Conservation (phyloP, 2,797 vertebrate genomes). For the Phataginus tetradactyla region DNA sequence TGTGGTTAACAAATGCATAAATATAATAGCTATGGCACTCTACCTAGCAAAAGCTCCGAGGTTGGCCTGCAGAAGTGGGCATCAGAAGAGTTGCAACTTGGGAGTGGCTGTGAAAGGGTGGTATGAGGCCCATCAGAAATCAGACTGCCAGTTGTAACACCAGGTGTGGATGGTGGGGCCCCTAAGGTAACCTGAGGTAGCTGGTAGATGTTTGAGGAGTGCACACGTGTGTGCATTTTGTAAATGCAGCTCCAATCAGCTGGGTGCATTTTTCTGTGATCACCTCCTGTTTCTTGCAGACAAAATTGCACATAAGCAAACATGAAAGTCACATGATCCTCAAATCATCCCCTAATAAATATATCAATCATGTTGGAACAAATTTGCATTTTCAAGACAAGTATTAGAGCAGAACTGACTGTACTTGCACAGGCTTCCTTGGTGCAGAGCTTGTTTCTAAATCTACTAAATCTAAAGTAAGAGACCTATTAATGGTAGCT, state of each 20-base stretch:
- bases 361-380: conserved; percentile 8
- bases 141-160: not conserved
- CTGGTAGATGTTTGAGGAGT: not conserved
- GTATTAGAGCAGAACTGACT: not conserved
- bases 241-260: not conserved
- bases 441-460: not conserved
- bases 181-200: not conserved
- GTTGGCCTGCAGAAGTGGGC: not conserved
- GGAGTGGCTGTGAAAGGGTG: not conserved
- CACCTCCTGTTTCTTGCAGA: not conserved
- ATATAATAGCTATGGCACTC: not conserved
- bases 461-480: not conserved
- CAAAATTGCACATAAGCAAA: conserved; percentile 9
- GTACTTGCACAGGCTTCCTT: not conserved
- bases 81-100: not conserved
- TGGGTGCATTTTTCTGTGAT: not conserved
- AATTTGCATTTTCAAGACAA: conserved; percentile 36
- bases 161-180: not conserved
- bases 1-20: not conserved
- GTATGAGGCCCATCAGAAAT: not conserved
- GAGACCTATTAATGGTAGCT: not conserved
- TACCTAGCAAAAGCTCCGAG: not conserved
- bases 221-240: not conserved
- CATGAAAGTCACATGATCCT: not conserved
- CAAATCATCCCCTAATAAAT: not conserved